These are phyloP conservation scores for Pseudomyrmex concolor DNA, from an alignment of 1,140 invertebrate species.

Conservation along the genomic window DNA sequence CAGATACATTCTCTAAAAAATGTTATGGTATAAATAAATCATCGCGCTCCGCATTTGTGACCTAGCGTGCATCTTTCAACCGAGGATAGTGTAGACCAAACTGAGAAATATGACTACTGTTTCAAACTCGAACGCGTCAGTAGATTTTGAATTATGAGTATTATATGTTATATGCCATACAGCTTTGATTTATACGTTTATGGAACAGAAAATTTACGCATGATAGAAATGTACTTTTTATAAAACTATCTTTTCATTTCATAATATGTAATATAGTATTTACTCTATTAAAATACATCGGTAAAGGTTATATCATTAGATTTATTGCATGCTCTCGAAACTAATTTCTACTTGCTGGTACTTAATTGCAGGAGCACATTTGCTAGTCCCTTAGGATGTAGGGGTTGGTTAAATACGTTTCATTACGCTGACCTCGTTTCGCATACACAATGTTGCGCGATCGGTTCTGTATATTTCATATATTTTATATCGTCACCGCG, in stretches of 20 bases:
- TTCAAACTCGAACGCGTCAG: slow-evolving; percentile 44
- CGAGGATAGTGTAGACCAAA: slow-evolving; percentile 1
- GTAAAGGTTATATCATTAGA: background rate
- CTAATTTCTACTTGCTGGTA: slow-evolving; percentile 29
- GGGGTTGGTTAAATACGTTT: slow-evolving; percentile 53
- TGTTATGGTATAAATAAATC: slow-evolving; percentile 46
- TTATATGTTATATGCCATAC: background rate
- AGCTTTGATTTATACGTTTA: slow-evolving; percentile 29
- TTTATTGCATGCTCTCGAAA: slow-evolving; percentile 43
- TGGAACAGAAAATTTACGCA: slow-evolving; percentile 2
- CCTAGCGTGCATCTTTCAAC: background rate
- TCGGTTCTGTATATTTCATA: slow-evolving; percentile 1
- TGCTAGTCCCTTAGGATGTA: background rate
- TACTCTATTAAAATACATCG: slow-evolving; percentile 26
- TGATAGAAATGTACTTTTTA: background rate
- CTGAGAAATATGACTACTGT: slow-evolving; percentile 48
- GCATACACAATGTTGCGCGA: background rate
- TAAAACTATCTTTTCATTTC: too few relatives aligned
- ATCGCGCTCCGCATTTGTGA: background rate
- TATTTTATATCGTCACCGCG: background rate
- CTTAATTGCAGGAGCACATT: slow-evolving; percentile 56
- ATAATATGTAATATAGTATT: background rate
- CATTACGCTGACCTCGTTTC: slow-evolving; percentile 10
- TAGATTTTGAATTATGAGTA: slow-evolving; percentile 47
- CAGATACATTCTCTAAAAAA: background rate